phyloP scores from a whole-genome alignment of 2,113 vertebrate genomes.

The Micronisus gabar region DNA sequence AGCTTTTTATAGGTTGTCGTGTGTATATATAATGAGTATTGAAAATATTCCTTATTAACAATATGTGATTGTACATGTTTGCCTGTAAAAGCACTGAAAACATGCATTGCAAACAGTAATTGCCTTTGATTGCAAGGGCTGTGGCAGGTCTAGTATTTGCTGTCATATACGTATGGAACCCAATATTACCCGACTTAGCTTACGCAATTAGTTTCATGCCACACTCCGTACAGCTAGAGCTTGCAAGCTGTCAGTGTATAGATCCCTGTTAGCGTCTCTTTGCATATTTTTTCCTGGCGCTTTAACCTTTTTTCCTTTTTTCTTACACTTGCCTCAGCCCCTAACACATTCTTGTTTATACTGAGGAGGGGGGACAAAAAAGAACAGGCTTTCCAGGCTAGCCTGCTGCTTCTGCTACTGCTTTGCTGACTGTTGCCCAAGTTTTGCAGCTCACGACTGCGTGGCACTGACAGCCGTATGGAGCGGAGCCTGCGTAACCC shows the following conservation, averaged over 20 bases:
- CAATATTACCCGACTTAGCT: rapidly evolving
- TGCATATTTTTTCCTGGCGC: not conserved
- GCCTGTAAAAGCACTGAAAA: not conserved
- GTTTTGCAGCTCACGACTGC: not conserved
- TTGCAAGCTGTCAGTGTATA: not conserved
- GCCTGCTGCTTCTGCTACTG: not conserved
- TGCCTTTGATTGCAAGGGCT: not conserved
- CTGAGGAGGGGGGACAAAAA: not conserved
- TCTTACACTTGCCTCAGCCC: not conserved
- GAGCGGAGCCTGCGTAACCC: not conserved
- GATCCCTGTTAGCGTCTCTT: not conserved
- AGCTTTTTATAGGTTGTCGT: not conserved
- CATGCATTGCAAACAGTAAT: not conserved
- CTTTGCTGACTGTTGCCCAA: not conserved
- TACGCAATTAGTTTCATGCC: not conserved
- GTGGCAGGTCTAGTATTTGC: not conserved
- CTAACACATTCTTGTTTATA: not conserved
- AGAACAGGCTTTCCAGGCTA: not conserved
- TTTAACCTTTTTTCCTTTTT: not conserved
- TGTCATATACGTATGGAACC: not conserved
- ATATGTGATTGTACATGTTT: not conserved
- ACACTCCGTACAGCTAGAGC: not conserved
- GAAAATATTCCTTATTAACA: not conserved
- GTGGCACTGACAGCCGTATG: not conserved
- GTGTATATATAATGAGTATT: not conserved